Conservation (phyloP, 2,888 invertebrate species). For the Cecidostiba fungosa region DNA sequence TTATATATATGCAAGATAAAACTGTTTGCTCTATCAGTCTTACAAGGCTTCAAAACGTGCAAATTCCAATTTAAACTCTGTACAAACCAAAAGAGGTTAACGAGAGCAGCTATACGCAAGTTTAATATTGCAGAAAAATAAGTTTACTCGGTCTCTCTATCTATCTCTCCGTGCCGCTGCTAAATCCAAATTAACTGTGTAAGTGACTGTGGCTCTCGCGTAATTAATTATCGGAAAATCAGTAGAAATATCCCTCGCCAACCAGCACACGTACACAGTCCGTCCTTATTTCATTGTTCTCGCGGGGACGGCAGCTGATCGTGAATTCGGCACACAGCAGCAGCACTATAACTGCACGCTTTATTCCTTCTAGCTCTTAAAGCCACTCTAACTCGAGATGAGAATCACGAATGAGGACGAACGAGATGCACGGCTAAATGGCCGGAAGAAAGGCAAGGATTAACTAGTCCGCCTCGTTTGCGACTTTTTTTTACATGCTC, state of each 20-base stretch:
- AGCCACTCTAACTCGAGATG: slow-evolving; percentile 45
- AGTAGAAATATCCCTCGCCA: neutral
- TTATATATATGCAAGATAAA: too few relatives aligned
- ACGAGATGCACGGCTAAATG: slow-evolving; percentile 4
- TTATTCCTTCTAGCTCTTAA: neutral
- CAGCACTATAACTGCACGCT: neutral
- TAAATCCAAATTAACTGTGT: neutral
- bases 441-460: slow-evolving; percentile 11
- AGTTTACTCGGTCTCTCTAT: neutral
- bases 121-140: neutral
- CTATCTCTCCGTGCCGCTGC: neutral
- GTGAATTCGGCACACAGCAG: slow-evolving; percentile 9
- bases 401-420: slow-evolving; percentile 52
- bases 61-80: neutral
- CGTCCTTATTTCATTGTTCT: slow-evolving; percentile 24
- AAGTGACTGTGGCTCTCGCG: neutral
- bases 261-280: neutral
- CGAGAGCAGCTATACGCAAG: neutral
- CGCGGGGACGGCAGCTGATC: neutral
- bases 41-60: neutral
- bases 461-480: neutral
- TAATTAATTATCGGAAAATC: slow-evolving; percentile 42
- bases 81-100: neutral
- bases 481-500: slow-evolving; percentile 27
- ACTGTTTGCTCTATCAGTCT: too few relatives aligned